Evolutionary conservation across 2,888 invertebrate species (phyloP).

Genomic region (Phrixothrix hirtus): DNA sequence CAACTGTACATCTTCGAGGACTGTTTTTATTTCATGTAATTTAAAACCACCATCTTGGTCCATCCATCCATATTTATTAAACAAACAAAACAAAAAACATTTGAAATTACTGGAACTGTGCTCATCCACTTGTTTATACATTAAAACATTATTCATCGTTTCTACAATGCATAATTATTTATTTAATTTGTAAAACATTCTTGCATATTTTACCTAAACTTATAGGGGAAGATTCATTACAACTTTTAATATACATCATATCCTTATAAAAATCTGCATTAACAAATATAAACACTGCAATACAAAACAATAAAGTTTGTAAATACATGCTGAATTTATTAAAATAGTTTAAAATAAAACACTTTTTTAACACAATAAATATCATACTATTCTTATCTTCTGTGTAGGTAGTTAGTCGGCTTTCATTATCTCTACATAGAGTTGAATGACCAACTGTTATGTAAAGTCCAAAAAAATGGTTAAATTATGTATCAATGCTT

Average conservation of each 20-base stretch:
- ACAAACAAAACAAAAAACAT: slow-evolving; percentile 53
- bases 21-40: slow-evolving; percentile 47
- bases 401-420: too few relatives aligned
- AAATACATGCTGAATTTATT: too few relatives aligned
- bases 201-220: slow-evolving; percentile 45
- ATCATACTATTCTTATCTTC: neutral
- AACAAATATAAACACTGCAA: neutral
- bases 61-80: slow-evolving; percentile 54
- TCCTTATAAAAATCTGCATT: slow-evolving; percentile 42
- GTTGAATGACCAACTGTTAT: slow-evolving; percentile 2
- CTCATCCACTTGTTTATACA: slow-evolving; percentile 46
- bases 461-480: too few relatives aligned
- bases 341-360: neutral
- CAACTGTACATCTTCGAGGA: slow-evolving; percentile 46
- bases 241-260: slow-evolving; percentile 46
- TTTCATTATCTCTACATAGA: too few relatives aligned
- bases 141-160: slow-evolving; percentile 51
- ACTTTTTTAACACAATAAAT: neutral
- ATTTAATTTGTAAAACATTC: neutral
- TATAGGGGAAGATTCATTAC: slow-evolving; percentile 51
- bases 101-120: slow-evolving; percentile 46
- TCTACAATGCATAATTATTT: slow-evolving; percentile 34
- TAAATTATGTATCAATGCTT: too few relatives aligned
- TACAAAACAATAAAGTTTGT: too few relatives aligned
- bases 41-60: slow-evolving; percentile 53